Conservation (phyloP, 2,888 invertebrate genomes). For the Lymantria monacha region DNA sequence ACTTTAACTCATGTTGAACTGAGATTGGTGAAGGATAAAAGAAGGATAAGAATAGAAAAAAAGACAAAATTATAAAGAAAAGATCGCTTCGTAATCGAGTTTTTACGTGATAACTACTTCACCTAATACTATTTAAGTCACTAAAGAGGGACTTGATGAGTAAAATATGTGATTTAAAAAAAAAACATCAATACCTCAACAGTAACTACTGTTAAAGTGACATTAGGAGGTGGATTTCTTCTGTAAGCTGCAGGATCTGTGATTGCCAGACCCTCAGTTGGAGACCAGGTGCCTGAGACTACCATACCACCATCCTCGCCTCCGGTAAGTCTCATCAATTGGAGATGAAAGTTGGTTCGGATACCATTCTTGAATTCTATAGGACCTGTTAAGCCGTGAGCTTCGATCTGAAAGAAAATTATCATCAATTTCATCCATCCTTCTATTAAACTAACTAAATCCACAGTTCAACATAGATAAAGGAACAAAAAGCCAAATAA, state of each 20-base stretch:
- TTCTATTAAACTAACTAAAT: too few relatives aligned
- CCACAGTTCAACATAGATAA: too few relatives aligned
- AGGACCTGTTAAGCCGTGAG: slow-evolving; percentile 93
- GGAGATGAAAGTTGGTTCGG: slow-evolving; percentile 91
- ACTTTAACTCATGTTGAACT: too few relatives aligned
- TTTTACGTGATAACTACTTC: too few relatives aligned
- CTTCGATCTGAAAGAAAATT: slow-evolving; percentile 83
- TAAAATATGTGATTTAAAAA: too few relatives aligned
- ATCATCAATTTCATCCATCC: neutral
- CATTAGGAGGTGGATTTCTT: slow-evolving; percentile 90
- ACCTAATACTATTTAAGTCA: too few relatives aligned
- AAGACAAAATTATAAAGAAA: too few relatives aligned
- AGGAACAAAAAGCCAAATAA: too few relatives aligned
- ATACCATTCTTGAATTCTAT: slow-evolving; percentile 93
- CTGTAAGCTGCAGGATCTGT: slow-evolving; percentile 94
- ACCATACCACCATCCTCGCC: slow-evolving; percentile 84
- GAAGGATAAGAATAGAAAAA: too few relatives aligned
- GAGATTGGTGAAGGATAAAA: too few relatives aligned
- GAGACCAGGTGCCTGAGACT: slow-evolving; percentile 92
- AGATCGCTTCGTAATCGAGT: too few relatives aligned
- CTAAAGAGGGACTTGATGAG: too few relatives aligned
- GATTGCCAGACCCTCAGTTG: slow-evolving; percentile 88
- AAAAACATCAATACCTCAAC: slow-evolving; percentile 85
- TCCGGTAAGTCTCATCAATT: slow-evolving; percentile 90
- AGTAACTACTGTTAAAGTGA: slow-evolving; percentile 94